Base-by-base conservation (phyloP, 2,797 vertebrate genomes). In the Characodon lateralis region DNA sequence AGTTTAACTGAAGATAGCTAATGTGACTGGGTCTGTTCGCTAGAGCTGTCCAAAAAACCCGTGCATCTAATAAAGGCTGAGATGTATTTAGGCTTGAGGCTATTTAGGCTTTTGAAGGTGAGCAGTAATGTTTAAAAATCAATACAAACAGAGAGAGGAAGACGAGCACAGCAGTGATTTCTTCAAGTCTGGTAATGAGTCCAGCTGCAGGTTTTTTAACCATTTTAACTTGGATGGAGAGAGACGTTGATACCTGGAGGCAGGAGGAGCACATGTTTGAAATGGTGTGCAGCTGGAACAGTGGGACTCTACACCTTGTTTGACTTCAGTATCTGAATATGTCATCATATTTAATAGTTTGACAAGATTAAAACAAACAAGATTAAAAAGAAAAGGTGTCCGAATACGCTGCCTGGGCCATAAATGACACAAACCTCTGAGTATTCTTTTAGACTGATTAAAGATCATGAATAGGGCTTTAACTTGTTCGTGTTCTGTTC, bases 401-500 rank as follows among this genome's bases (percentile, higher is more conserved):
- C 24, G 12, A 68, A 46, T 43, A n/a, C 12, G 12, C 22, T n/a
- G 10, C 12, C 41, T 69, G 22, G 20, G n/a, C 6, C 7, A 24
- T 0, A 46, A 46, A 14, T 24, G 39, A 43, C 2, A 46, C 65
- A 22, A n/a, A 46, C 66, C 22, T 6, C 24, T 22, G 14, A 2
- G 41, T 13, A 22, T 6, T 8, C 9, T 63, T 61, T 71, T 48
- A 58, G 50, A 41, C 28, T 55, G 71, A 72, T 31, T 1, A 16
- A 35, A 24, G 31, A 10, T 12, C 18, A 31, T 43, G 1, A 12
- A 22, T 31, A 48, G 5, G 26, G 35, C 14, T 18, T 28, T 46
- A 59, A 8, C 16, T 48, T 71, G 26, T 74, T 77, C 79, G 48
- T 89, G 76, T 84, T 82, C 72, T 88, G 79, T 88, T 83, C 76